Base-by-base conservation (phyloP, 2,113 vertebrate species). In the Phoenicopterus ruber region DNA sequence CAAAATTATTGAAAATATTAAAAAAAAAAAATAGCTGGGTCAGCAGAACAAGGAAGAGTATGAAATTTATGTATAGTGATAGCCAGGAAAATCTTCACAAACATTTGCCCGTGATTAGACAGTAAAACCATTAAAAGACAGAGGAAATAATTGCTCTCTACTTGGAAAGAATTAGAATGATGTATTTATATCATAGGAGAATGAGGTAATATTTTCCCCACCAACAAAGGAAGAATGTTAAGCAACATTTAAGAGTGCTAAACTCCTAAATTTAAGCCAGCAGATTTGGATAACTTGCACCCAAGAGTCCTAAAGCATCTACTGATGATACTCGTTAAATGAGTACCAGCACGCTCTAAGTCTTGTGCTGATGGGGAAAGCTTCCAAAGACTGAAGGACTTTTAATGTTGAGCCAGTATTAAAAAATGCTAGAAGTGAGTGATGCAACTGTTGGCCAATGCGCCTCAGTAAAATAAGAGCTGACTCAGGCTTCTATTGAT, bases 191-290 rank as follows among this genome's bases (percentile, higher is more conserved):
- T 79, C 52, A 87, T 7, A 94, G 36, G 44, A 90, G 54, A 94
- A 93, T 96, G 92, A 95, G 47, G 36, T 67, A 90, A 72, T 67
- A 54, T 52, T 88, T 94, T 94, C 82, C 65, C 31, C 24, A 70
- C 26, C 57, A 81, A 82, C 32, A 93, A 44, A 67, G 93, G 49
- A 88, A 82, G 25, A 90, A 95, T 13, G 14, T 72, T 72, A 62
- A 91, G 63, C 46, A 94, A 86, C 22, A 72, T 76, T 80, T 52
- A 65, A 38, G 16, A 79, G 14, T 7, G n/a, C 57, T 92, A 31
- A 93, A 85, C 26, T 63, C 16, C 47, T 50, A 73, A 80, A 86
- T 50, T 81, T 84, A 72, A 87, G 94, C 82, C 88, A 97, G 52
- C 38, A 87, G 49, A 57, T 44, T 22, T 78, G 70, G 40, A 21